These are phyloP conservation scores for Origma solitaria DNA, from an alignment of 2,113 vertebrate species.

Conservation along the genomic window DNA sequence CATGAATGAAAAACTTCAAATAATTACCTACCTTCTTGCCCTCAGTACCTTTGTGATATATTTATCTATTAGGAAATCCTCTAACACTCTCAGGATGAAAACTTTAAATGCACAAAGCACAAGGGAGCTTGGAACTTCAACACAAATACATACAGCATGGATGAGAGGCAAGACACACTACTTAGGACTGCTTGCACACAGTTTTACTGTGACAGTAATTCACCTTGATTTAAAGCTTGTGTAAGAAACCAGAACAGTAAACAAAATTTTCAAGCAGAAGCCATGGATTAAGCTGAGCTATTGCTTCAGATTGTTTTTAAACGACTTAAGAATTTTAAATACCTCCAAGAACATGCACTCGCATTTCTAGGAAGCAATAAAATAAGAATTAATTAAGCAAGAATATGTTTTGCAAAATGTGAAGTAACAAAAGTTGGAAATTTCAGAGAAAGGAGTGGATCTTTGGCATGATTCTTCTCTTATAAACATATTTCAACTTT, in stretches of 20 bases:
- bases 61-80: background rate
- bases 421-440: background rate
- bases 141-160: background rate
- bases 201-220: background rate
- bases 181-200: background rate
- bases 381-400: background rate
- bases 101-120: background rate
- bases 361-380: background rate
- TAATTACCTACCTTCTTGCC: background rate
- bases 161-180: background rate
- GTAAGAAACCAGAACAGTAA: background rate
- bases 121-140: background rate
- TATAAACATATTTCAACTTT: background rate
- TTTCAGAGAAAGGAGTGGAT: background rate
- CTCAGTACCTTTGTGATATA: background rate
- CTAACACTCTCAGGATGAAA: background rate
- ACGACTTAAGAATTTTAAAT: background rate
- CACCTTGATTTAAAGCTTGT: background rate
- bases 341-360: background rate
- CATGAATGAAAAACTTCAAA: background rate
- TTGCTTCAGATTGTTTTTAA: background rate
- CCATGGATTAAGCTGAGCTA: background rate
- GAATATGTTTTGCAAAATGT: background rate
- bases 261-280: background rate
- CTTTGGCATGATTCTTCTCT: background rate